Evolutionary conservation across 2,797 vertebrate species (phyloP).

Genomic region (Garrulus glandarius): DNA sequence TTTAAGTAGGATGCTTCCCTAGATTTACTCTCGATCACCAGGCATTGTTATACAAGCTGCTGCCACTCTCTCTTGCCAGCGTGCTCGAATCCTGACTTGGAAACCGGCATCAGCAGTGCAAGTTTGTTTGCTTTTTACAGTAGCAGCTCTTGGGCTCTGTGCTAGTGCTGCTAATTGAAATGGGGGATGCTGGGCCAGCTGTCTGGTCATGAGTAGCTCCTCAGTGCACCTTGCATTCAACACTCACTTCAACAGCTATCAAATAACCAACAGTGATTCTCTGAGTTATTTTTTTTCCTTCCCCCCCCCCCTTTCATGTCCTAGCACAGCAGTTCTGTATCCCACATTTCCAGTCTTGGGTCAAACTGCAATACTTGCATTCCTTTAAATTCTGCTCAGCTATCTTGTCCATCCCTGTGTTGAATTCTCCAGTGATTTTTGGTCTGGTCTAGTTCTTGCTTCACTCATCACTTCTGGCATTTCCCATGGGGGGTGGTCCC

Average conservation of each 20-base stretch:
- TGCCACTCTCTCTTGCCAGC: not conserved
- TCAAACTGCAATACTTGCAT: not conserved
- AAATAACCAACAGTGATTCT: not conserved
- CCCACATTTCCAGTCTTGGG: not conserved
- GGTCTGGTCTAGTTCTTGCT: not conserved
- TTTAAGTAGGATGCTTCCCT: not conserved
- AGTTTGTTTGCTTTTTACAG: not conserved
- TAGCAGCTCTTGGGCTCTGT: not conserved
- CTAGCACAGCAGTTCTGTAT: not conserved
- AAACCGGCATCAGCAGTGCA: not conserved
- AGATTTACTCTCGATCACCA: not conserved
- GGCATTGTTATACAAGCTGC: not conserved
- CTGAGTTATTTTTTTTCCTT: rapidly evolving
- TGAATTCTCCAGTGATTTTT: not conserved
- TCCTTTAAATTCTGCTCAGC: not conserved
- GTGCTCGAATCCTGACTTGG: not conserved
- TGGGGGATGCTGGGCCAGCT: not conserved
- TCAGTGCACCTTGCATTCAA: not conserved
- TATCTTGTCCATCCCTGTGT: not conserved
- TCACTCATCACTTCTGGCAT: not conserved
- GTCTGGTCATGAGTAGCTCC: not conserved
- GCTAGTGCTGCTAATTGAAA: not conserved
- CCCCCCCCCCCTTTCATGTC: not conserved
- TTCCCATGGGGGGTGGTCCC: not conserved
- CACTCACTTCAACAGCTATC: not conserved